A percentile compares a stretch with the other conserved stretches of the same genome.
phyloP scores from a whole-genome alignment of 2,888 invertebrate species.

The Dolichopus griseipennis region DNA sequence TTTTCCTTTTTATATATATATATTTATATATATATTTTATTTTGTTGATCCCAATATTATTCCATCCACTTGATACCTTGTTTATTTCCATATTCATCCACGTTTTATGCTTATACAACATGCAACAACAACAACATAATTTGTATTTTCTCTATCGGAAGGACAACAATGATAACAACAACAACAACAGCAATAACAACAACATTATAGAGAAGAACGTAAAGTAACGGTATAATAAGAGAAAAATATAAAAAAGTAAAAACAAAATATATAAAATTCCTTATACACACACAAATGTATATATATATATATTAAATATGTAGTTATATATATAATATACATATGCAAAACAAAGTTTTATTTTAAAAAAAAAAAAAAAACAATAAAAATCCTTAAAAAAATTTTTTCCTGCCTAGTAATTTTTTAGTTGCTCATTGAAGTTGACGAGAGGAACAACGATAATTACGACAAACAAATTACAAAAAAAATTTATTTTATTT shows the following conservation, averaged over 20 bases:
- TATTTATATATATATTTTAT: background rate
- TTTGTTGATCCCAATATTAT: background rate
- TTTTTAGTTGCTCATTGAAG: background rate
- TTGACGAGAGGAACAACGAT: background rate
- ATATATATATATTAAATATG: too few species aligned
- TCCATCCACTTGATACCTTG: background rate
- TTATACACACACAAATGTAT: background rate
- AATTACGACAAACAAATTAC: background rate
- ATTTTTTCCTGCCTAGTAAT: constrained; percentile 2
- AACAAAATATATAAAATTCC: background rate
- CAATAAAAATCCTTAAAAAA: background rate
- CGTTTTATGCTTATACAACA: background rate
- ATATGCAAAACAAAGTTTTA: too few species aligned
- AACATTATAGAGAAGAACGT: background rate
- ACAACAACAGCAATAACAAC: background rate
- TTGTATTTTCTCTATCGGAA: background rate
- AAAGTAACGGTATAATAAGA: background rate
- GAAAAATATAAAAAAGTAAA: background rate
- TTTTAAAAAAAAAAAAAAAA: too few species aligned
- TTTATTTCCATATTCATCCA: constrained; percentile 1
- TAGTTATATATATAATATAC: too few species aligned
- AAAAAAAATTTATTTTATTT: too few species aligned
- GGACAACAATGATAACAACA: background rate
- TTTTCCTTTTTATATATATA: background rate
- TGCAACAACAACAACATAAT: background rate